Conservation (phyloP, 2,888 invertebrate species). For the Nomada flava region DNA sequence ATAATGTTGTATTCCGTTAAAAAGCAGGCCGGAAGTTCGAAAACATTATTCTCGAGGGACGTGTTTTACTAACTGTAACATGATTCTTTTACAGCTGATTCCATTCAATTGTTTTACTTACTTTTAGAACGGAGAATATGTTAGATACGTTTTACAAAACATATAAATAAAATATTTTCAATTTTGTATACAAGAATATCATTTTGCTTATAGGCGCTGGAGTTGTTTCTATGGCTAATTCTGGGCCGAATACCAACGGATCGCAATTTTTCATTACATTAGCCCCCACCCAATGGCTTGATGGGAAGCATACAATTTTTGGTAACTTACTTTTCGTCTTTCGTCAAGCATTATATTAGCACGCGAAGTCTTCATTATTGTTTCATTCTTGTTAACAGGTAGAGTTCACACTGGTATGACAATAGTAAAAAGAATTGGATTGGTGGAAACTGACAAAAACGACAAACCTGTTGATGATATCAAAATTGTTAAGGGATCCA, state of each 20-base stretch:
- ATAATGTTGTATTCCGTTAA: background rate
- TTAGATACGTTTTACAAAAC: too few species aligned
- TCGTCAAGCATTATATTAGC: background rate
- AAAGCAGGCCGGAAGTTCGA: background rate
- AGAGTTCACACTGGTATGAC: slow-evolving; percentile 95
- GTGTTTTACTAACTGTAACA: background rate
- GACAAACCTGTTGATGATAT: slow-evolving; percentile 96
- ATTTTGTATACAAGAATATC: background rate
- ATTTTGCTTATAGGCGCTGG: slow-evolving; percentile 86
- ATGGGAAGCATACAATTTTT: slow-evolving; percentile 99
- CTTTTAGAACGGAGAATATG: too few species aligned
- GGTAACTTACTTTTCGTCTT: slow-evolving; percentile 85
- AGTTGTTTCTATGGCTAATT: slow-evolving; percentile 97
- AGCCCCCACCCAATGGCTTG: slow-evolving; percentile 98
- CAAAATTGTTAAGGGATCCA: slow-evolving; percentile 88
- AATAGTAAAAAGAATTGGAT: slow-evolving; percentile 95
- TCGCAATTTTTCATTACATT: slow-evolving; percentile 99
- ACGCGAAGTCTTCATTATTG: background rate
- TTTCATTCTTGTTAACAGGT: slow-evolving; percentile 79
- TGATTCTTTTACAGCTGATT: background rate
- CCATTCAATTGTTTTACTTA: background rate
- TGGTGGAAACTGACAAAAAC: slow-evolving; percentile 96
- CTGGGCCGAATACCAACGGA: slow-evolving; percentile 98
- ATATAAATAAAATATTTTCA: background rate
- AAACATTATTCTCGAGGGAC: background rate